Percentiles rank a stretch among this genome's conserved stretches.
These are phyloP conservation scores for Dryas iulia DNA, from an alignment of 1,140 invertebrate species.

Conservation along the genomic window DNA sequence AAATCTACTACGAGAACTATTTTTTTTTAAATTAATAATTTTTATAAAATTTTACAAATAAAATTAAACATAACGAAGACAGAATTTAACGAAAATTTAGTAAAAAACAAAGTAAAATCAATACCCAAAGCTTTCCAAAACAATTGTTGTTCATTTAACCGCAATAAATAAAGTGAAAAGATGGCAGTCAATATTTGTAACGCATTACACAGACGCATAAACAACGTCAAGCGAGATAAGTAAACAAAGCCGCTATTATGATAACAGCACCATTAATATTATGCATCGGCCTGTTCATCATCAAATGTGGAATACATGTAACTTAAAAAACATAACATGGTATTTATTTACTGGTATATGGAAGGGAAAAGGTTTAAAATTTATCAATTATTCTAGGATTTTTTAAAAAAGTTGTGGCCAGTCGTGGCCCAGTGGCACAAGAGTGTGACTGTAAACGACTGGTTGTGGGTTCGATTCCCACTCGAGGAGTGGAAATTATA, in stretches of 20 bases:
- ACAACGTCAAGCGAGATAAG: conserved; percentile 17
- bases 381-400: no score
- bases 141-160: not conserved
- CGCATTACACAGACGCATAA: conserved; percentile 10
- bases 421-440: no score
- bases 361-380: no score
- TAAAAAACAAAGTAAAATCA: not conserved
- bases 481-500: no score
- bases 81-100: not conserved
- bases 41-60: no score
- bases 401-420: no score
- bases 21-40: no score
- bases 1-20: not conserved
- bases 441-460: no score
- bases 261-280: conserved; percentile 17
- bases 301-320: not conserved
- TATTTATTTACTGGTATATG: not conserved
- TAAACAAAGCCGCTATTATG: conserved; percentile 14
- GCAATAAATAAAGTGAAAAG: conserved; percentile 1
- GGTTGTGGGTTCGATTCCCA: no score
- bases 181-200: conserved; percentile 5
- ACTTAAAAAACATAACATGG: not conserved
- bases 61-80: no score
- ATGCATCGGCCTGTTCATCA: conserved; percentile 13
- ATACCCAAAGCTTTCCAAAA: not conserved